phyloP scores from a whole-genome alignment of 2,888 invertebrate species.

The Bugulina stolonifera region DNA sequence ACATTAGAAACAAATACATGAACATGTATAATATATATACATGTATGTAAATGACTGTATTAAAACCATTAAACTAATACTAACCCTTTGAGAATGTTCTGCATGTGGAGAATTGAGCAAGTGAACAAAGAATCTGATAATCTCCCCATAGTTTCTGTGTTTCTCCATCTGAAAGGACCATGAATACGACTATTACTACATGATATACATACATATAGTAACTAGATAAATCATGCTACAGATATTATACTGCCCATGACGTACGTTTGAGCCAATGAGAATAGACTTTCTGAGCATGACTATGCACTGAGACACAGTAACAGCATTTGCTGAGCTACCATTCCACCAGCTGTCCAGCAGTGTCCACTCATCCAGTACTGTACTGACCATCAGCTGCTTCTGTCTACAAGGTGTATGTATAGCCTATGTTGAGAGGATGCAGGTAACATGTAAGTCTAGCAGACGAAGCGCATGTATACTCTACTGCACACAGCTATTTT shows the following conservation, averaged over 20 bases:
- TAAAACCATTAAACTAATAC: no score
- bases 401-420: neutral
- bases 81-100: slow-evolving; percentile 9
- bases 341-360: neutral
- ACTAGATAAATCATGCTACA: no score
- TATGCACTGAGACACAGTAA: neutral
- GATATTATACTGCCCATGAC: no score
- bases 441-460: no score
- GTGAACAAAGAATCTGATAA: neutral
- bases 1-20: no score
- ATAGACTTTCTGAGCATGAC: neutral
- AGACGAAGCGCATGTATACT: no score
- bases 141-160: neutral
- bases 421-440: no score
- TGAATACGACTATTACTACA: no score
- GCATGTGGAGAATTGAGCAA: neutral
- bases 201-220: no score
- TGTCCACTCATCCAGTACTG: neutral
- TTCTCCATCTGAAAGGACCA: neutral
- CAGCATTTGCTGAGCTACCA: neutral
- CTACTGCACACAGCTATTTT: no score
- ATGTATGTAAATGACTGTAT: no score
- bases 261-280: neutral
- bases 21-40: no score
- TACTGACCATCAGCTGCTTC: neutral